Evolutionary conservation across 1,140 invertebrate species (phyloP).

Genomic region (Drosophila azteca): DNA sequence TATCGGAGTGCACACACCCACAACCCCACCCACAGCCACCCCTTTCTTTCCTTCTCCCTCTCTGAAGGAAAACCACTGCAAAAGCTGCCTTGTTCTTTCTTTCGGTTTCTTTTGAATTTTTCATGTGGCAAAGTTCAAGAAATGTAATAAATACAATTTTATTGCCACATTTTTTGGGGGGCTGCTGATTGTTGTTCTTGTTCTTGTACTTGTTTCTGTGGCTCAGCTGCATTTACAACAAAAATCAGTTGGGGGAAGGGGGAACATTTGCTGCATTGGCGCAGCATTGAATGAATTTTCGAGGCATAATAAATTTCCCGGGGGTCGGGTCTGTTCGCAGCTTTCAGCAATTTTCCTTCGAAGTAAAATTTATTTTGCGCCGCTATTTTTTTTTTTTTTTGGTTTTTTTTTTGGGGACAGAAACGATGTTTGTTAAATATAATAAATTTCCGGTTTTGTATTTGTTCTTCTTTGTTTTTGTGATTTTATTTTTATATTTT

Average conservation of each 20-base stretch:
- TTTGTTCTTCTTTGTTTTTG: conserved; percentile 20
- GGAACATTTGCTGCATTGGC: conserved; percentile 52
- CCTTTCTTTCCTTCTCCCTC: no score
- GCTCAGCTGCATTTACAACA: conserved; percentile 50
- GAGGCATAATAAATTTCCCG: conserved; percentile 62
- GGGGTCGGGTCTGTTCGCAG: conserved; percentile 29
- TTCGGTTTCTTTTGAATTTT: conserved; percentile 46
- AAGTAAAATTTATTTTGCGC: conserved; percentile 62
- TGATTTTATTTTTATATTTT: conserved; percentile 34
- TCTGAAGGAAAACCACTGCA: background rate
- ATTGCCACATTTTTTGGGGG: conserved; percentile 58
- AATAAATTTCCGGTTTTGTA: conserved; percentile 63
- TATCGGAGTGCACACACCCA: conserved; percentile 1
- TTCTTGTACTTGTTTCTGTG: conserved; percentile 30
- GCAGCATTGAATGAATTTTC: conserved; percentile 65
- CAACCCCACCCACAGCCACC: no score
- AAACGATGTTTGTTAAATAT: conserved; percentile 67
- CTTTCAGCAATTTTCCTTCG: conserved; percentile 49
- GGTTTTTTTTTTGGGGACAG: conserved; percentile 16
- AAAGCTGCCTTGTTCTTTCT: background rate
- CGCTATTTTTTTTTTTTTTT: conserved; percentile 31
- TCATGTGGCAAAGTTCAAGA: conserved; percentile 63
- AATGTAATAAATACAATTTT: conserved; percentile 74
- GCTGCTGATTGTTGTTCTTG: conserved; percentile 40
- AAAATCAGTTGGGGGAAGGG: conserved; percentile 5